Evolutionary conservation across 1,140 invertebrate species (phyloP).

Genomic region (Meloidogyne exigua): DNA sequence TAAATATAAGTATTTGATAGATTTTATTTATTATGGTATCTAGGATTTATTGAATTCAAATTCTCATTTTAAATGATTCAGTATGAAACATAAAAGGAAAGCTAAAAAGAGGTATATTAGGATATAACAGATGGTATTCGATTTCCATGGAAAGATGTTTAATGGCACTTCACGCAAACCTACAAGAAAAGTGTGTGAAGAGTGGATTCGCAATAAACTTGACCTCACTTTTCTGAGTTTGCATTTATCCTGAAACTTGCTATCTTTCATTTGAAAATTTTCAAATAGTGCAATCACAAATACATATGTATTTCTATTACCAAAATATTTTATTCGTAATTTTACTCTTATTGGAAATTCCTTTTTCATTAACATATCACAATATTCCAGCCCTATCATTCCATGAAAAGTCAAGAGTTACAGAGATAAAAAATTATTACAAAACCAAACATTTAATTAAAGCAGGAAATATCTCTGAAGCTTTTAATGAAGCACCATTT

Average conservation of each 20-base stretch:
- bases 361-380: neutral
- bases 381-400: neutral
- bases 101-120: too few species aligned
- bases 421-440: too few species aligned
- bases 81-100: too few species aligned
- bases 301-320: neutral
- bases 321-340: neutral
- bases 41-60: neutral
- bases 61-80: too few species aligned
- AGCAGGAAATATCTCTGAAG: neutral
- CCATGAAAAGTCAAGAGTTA: neutral
- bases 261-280: neutral
- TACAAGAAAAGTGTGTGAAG: neutral
- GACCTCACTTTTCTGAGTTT: neutral
- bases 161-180: neutral
- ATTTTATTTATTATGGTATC: neutral
- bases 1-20: neutral
- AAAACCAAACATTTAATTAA: neutral
- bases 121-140: too few species aligned
- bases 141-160: neutral
- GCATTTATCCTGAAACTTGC: neutral
- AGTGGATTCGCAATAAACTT: neutral
- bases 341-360: neutral
- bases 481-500: neutral
- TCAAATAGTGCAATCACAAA: neutral